Base-by-base conservation (phyloP, 2,888 invertebrate genomes). In the Drosophila mayaguana region DNA sequence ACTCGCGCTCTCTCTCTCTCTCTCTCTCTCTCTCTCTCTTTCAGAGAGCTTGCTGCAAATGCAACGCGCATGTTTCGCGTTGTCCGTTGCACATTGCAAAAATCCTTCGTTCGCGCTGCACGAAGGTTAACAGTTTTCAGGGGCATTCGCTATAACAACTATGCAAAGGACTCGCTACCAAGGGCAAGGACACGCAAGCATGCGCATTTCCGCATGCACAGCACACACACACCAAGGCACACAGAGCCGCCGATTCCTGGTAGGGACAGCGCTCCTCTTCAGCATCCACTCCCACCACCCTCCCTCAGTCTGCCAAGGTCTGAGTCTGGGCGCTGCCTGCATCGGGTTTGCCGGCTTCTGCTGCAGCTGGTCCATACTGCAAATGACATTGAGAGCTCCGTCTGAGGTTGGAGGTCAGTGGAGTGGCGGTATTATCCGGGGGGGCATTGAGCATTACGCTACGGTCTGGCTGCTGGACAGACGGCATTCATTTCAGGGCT, bases 161-260 rank as follows among this genome's bases (percentile, higher is more conserved):
- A 32, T 67, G 65, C 45, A 63, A 63, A 55, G 66, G 50, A 66
- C 72, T 71, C 59, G 51, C 73, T 81, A 90, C 92, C 92, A 92
- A 92, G 92, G 92, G 92, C 92, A 92, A 92, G 92, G 92, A 92
- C 92, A 90, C 85, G 72, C 75, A 85, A 83, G 90, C 92, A 91
- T 92, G 92, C 92, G 92, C 91, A 80, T 85, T 86, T 86, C 86
- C 88, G 86, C 77, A 69, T 78, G 66, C 65, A 65, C 61, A 75
- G 38, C 43, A 25, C 54, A 40, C 18, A 56, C 20, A 53, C 72
- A 55, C 36, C 36, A 14, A 32, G 40, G 18, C 54, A 40, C 18
- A 20, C 54, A 48, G 34, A 38, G n/a, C 3, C 32, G 60, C 55
- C 59, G 75, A 65, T 60, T 60, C 64, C 63, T 66, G 62, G 68